Conservation (phyloP, 2,797 vertebrate genomes). For the Falco columbarius region DNA sequence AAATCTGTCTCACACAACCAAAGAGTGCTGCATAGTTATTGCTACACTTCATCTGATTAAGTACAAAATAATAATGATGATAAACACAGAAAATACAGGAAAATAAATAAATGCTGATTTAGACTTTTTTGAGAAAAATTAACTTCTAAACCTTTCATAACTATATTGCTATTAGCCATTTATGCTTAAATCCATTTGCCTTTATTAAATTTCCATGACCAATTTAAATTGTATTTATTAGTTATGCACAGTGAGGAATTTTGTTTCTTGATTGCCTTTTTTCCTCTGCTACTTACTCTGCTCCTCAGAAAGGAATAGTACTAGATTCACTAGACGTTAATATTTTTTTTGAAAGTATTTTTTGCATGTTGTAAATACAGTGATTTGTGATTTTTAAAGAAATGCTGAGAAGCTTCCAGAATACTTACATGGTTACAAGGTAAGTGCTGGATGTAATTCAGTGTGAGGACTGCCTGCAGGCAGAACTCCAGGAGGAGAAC, state of each 20-base stretch:
- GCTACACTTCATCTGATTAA: neutral
- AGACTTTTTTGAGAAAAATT: neutral
- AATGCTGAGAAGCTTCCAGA: neutral
- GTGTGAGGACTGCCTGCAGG: fast-evolving
- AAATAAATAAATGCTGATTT: neutral
- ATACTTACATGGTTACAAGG: neutral
- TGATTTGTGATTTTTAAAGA: neutral
- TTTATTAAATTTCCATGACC: neutral
- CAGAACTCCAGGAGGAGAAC: neutral
- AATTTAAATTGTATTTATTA: neutral
- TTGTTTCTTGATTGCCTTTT: neutral
- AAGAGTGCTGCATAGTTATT: neutral
- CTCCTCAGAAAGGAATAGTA: neutral
- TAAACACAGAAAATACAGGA: neutral
- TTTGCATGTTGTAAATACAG: fast-evolving
- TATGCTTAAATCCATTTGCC: neutral
- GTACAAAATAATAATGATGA: neutral
- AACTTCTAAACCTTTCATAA: neutral
- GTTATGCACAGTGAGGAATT: neutral
- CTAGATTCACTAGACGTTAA: neutral
- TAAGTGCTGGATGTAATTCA: neutral
- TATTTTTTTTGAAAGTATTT: neutral
- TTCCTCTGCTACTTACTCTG: neutral
- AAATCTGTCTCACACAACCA: neutral
- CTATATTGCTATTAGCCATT: neutral